Base-by-base conservation (phyloP, 2,888 invertebrate genomes). In the Drosophila fungiperda region DNA sequence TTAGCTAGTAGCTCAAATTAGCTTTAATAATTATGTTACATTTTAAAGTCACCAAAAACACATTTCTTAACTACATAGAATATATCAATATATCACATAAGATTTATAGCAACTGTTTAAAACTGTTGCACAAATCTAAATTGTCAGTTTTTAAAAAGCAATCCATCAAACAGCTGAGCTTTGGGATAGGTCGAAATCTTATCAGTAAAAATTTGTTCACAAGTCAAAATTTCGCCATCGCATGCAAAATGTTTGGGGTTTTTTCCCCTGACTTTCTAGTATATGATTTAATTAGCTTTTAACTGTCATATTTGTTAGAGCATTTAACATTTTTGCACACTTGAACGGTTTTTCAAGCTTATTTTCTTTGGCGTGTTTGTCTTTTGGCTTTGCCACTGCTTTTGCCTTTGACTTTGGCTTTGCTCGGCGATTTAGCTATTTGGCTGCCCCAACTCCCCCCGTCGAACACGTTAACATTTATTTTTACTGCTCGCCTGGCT, bases 391-490 rank as follows among this genome's bases (percentile, higher is more conserved):
- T 40, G 45, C 45, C 45, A 12, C 12, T 20, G 45, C 38, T 40
- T 61, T 61, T 26, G 26, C 38, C 35, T 61, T 61, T 26, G 26
- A 53, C 52, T 45, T 57, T 52, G 38, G 7, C 26, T 33, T 52
- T 62, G 38, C n/a, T 36, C 52, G 48, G 36, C 55, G 45, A 53
- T 73, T 73, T 55, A 23, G 68, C 49, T 62, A 73, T 61, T 70
- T 55, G 58, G 23, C 50, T 6, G 23, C 23, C 17, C 3, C 17
- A 9, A 20, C 15, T 5, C 15, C 26, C 26, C 26, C 26, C 12
- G 11, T 38, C 38, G 6, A 36, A 49, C 64, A 45, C 71, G 59
- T 53, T 78, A 77, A 68, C 59, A 77, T 76, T 66, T 74, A 42
- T 72, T 64, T 48, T 59, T 23, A 49, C 45, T 60, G 62, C 57